Conservation (phyloP, 1,140 invertebrate species). For the Nephotettix cincticeps region DNA sequence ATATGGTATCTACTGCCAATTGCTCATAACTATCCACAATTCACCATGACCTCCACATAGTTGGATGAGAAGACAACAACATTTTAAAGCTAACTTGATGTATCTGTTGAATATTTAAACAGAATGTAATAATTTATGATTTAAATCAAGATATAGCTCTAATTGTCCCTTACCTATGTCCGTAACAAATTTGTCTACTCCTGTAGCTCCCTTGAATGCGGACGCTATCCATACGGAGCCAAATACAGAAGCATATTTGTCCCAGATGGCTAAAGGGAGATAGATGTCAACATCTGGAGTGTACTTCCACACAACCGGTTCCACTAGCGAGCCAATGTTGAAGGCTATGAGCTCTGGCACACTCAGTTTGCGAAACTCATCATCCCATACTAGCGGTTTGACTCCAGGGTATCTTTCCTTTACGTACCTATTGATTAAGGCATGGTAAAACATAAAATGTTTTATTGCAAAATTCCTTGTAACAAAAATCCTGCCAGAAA, state of each 20-base stretch:
- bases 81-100: too few relatives aligned
- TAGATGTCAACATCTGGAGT: conserved; percentile 17
- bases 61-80: too few relatives aligned
- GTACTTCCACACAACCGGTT: conserved; percentile 53
- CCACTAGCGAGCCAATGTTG: conserved; percentile 50
- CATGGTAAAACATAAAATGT: too few relatives aligned
- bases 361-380: conserved; percentile 58
- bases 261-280: conserved; percentile 17
- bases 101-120: too few relatives aligned
- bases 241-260: conserved; percentile 48
- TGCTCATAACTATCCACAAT: too few relatives aligned
- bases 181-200: conserved; percentile 54
- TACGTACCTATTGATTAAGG: conserved; percentile 30
- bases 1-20: too few relatives aligned
- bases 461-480: too few relatives aligned
- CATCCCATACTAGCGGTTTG: conserved; percentile 61
- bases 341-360: conserved; percentile 47
- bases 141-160: too few relatives aligned
- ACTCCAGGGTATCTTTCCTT: conserved; percentile 44
- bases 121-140: too few relatives aligned
- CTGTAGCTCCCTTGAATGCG: conserved; percentile 61
- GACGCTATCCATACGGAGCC: conserved; percentile 61
- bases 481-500: too few relatives aligned
- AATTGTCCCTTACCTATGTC: conserved; percentile 49
- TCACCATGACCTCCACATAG: too few relatives aligned